These are phyloP conservation scores for Eupithecia insigniata DNA, from an alignment of 2,888 invertebrate species.

Conservation along the genomic window DNA sequence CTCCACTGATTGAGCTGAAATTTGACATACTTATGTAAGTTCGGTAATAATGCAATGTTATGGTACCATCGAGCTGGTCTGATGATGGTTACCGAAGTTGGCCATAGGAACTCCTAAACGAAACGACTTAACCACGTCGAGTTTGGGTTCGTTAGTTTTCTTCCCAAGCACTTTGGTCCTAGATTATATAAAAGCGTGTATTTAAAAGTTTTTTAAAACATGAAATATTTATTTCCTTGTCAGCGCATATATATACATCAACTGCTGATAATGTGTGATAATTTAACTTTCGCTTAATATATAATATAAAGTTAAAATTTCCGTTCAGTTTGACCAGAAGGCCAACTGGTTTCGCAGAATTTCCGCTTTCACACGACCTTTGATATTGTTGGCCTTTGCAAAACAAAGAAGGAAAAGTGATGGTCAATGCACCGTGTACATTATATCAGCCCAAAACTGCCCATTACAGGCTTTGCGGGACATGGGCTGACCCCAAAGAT, in stretches of 20 bases:
- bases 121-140: too few relatives aligned
- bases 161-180: too few relatives aligned
- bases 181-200: too few relatives aligned
- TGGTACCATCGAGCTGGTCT: too few relatives aligned
- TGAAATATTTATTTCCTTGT: too few relatives aligned
- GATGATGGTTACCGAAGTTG: too few relatives aligned
- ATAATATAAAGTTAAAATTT: background rate
- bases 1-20: too few relatives aligned
- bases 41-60: too few relatives aligned
- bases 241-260: background rate
- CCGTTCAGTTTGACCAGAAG: background rate
- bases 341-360: background rate
- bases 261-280: background rate
- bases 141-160: too few relatives aligned
- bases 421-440: background rate
- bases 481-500: background rate
- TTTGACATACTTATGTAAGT: too few relatives aligned
- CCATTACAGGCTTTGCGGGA: background rate
- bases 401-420: background rate
- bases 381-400: background rate
- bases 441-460: background rate
- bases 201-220: too few relatives aligned
- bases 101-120: too few relatives aligned
- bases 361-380: slow-evolving; percentile 1
- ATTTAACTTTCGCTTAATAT: background rate